phyloP scores from a whole-genome alignment of 2,113 vertebrate species.

The Hemicordylus capensis region DNA sequence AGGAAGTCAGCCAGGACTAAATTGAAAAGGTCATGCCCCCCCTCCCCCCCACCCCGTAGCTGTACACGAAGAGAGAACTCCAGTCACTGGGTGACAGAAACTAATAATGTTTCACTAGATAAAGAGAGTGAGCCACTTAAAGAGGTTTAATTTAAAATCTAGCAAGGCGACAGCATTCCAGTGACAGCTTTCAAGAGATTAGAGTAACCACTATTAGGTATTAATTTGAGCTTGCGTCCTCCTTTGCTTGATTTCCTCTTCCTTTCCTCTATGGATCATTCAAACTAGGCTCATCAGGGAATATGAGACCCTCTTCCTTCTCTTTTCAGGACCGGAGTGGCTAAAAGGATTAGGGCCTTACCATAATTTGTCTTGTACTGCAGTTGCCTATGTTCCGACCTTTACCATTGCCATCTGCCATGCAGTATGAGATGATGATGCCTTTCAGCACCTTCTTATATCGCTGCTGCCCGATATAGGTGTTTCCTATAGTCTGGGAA shows the following conservation, averaged over 20 bases:
- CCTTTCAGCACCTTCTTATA: too few species aligned
- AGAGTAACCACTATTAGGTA: slow-evolving; percentile 27
- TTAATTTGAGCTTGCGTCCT: slow-evolving; percentile 17
- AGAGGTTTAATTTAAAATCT: slow-evolving; percentile 27
- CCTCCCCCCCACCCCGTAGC: background rate
- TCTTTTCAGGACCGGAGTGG: background rate
- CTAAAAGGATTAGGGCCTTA: background rate
- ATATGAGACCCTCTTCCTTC: background rate
- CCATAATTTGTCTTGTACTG: background rate
- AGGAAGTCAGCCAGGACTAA: slow-evolving; percentile 27
- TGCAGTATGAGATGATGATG: too few species aligned
- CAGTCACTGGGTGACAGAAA: slow-evolving; percentile 34
- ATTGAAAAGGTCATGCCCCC: slow-evolving; percentile 44
- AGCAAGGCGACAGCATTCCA: slow-evolving; percentile 18
- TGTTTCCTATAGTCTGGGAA: too few species aligned
- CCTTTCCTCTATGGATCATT: background rate
- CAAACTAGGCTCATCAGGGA: background rate
- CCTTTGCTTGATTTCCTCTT: slow-evolving; percentile 16
- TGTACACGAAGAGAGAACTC: slow-evolving; percentile 27
- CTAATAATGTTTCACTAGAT: background rate
- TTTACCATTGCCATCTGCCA: too few species aligned
- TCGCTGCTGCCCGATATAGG: too few species aligned
- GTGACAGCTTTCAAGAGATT: slow-evolving; percentile 31
- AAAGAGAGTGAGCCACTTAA: slow-evolving; percentile 17
- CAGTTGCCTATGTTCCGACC: too few species aligned